These are phyloP conservation scores for Schizaphis graminum DNA, from an alignment of 2,888 invertebrate genomes.

Conservation along the genomic window DNA sequence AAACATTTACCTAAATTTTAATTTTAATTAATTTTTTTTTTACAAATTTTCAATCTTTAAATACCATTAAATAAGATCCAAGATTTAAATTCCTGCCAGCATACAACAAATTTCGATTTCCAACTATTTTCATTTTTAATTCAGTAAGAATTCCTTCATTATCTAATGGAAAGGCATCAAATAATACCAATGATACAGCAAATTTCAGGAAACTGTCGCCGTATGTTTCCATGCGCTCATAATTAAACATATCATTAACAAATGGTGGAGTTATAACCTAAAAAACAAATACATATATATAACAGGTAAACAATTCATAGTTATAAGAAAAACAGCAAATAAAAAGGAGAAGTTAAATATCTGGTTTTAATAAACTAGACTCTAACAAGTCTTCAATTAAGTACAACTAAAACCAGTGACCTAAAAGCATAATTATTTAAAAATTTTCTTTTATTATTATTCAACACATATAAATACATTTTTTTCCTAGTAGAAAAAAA, in stretches of 20 bases:
- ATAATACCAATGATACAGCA: slow-evolving; percentile 81
- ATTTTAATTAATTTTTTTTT: not conserved
- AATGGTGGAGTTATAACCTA: slow-evolving; percentile 81
- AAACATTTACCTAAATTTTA: slow-evolving; percentile 54
- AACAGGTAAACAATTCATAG: not conserved
- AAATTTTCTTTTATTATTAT: no score
- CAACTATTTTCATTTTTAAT: slow-evolving; percentile 80
- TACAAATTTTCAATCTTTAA: not conserved
- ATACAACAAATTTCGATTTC: slow-evolving; percentile 89
- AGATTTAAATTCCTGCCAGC: slow-evolving; percentile 73
- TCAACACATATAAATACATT: no score
- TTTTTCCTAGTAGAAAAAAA: no score
- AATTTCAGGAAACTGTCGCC: slow-evolving; percentile 93
- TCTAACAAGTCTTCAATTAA: not conserved
- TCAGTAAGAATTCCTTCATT: slow-evolving; percentile 86
- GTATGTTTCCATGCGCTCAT: slow-evolving; percentile 88
- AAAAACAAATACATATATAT: slow-evolving; percentile 67
- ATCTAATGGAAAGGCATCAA: slow-evolving; percentile 77
- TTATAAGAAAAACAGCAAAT: not conserved
- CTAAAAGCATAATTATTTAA: no score
- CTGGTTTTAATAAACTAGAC: not conserved
- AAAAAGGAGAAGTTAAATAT: not conserved
- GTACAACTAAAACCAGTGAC: not conserved
- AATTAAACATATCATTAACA: slow-evolving; percentile 81
- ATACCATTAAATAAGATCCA: slow-evolving; percentile 67